These are phyloP conservation scores for Diaperis boleti DNA, from an alignment of 2,888 invertebrate species.

Conservation along the genomic window DNA sequence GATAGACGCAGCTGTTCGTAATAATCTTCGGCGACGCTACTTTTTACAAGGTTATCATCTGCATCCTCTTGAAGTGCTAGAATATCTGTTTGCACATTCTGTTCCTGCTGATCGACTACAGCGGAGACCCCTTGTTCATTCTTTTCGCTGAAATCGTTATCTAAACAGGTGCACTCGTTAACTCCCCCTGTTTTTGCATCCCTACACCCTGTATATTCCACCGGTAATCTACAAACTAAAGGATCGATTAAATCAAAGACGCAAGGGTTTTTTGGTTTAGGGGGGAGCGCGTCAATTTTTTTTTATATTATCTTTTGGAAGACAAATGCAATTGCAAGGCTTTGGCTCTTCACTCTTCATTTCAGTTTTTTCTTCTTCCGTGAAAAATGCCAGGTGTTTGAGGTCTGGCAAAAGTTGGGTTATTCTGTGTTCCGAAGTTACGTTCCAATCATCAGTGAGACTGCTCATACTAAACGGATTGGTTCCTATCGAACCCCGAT, in stretches of 20 bases:
- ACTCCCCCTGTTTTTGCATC: neutral
- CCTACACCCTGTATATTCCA: neutral
- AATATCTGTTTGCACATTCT: constrained; percentile 45
- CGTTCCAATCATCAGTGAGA: neutral
- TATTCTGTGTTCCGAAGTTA: constrained; percentile 2
- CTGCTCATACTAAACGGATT: no score
- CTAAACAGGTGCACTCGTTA: neutral
- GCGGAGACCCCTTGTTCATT: neutral
- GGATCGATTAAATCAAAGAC: neutral
- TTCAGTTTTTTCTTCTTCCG: constrained; percentile 17
- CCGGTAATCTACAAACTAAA: neutral
- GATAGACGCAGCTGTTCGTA: constrained; percentile 68
- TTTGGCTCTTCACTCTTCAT: no score
- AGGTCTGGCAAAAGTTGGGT: constrained; percentile 27
- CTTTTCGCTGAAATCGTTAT: neutral
- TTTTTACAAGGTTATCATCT: constrained; percentile 43
- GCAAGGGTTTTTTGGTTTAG: neutral
- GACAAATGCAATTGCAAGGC: constrained; percentile 25
- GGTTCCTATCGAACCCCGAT: neutral
- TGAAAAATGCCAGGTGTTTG: constrained; percentile 5
- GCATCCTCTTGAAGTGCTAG: constrained; percentile 46
- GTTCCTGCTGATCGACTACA: neutral
- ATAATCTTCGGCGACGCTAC: constrained; percentile 55
- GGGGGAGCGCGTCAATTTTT: neutral
- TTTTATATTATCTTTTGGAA: neutral